Base-by-base conservation (phyloP, 2,888 invertebrate genomes). In the Agonopterix arenella region DNA sequence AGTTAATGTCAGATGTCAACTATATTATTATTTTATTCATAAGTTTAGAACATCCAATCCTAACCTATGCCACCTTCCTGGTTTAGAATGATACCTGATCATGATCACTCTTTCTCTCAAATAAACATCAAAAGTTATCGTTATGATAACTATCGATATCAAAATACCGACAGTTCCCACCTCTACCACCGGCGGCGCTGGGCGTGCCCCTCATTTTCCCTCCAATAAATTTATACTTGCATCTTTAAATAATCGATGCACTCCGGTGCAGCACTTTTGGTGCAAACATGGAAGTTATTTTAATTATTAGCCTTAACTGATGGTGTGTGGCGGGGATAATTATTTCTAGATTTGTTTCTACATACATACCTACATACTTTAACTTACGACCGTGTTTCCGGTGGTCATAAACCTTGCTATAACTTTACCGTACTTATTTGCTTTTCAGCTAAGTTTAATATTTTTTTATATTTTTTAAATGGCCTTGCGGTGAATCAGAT, bases 201-300 rank as follows among this genome's bases (percentile, higher is more conserved):
- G 86, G 88, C 88, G 86, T 77, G 80, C 65, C 79, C 45, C 73
- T 77, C 78, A 82, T 78, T 79, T 70, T 74, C 79, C 68, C 68
- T 66, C 66, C 73, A 72, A 82, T 86, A 86, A 28, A 88, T 84
- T 86, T 84, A 88, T 83, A 76, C 83, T 68, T 68, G 62, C 73
- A 69, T 79, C 74, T 74, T 81, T 82, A 85, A 84, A 83, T 83
- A 85, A 85, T 80, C 73, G 75, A 43, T 60, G 61, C 64, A 64
- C 66, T 66, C 59, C 2, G n/a, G 57, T 64, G 66, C 73, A 72
- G 64, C 80, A 76, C 79, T 75, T 70, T 76, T 71, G 70, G 73
- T 67, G 65, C 60, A 62, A 63, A 68, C 73, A 73, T 73, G 73
- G 66, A 63, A 64, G 57, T 65, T 62, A 65, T 69, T 75, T 71